Conservation (phyloP, 2,797 vertebrate species). For the Iguana delicatissima region DNA sequence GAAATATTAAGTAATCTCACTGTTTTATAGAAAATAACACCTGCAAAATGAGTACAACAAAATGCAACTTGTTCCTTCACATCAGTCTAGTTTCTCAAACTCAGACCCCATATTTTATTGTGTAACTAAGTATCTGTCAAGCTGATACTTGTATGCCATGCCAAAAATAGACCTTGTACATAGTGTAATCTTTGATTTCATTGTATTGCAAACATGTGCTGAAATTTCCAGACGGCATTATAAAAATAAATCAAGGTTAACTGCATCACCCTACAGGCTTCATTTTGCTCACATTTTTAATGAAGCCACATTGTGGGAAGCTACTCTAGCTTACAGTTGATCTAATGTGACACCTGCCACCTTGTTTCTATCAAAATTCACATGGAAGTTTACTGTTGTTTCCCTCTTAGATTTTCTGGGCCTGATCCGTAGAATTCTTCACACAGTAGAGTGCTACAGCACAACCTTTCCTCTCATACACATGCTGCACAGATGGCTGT, state of each 20-base stretch:
- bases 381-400: constrained; percentile 37
- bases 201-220: constrained; percentile 41
- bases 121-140: constrained; percentile 57
- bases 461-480: constrained; percentile 18
- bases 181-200: constrained; percentile 44
- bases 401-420: constrained; percentile 22
- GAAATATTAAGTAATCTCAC: not conserved
- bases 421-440: not conserved
- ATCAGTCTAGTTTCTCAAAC: constrained; percentile 54
- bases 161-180: constrained; percentile 47
- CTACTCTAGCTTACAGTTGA: constrained; percentile 52
- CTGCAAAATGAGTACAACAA: not conserved
- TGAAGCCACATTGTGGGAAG: constrained; percentile 33
- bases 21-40: not conserved
- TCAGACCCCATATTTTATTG: constrained; percentile 54
- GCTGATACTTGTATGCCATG: constrained; percentile 11
- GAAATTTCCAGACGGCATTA: constrained; percentile 50
- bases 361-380: constrained; percentile 49
- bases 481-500: not conserved
- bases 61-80: constrained; percentile 40
- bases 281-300: constrained; percentile 65
- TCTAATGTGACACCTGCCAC: constrained; percentile 57
- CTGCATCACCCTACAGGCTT: constrained; percentile 45
- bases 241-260: constrained; percentile 58
- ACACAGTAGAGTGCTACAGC: constrained; percentile 39